Evolutionary conservation across 2,888 invertebrate genomes (phyloP).

Genomic region (Ichneumon xanthorius): DNA sequence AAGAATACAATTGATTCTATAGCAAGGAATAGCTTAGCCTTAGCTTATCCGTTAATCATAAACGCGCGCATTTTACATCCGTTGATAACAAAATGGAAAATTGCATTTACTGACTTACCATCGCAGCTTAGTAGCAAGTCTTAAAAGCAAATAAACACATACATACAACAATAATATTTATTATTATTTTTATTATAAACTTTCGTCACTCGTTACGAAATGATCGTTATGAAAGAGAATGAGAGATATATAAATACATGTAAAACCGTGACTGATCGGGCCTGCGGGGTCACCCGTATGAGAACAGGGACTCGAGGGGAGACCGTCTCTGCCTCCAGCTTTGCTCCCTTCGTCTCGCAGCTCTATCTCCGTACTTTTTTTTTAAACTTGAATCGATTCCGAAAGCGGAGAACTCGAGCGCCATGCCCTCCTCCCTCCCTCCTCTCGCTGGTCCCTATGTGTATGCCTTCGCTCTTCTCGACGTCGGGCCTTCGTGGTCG

Average conservation of each 20-base stretch:
- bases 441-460: slow-evolving; percentile 30
- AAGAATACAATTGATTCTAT: too few species aligned
- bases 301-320: slow-evolving; percentile 56
- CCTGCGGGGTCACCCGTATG: slow-evolving; percentile 53
- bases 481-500: slow-evolving; percentile 60
- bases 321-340: slow-evolving; percentile 47
- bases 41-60: too few species aligned
- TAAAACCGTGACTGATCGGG: slow-evolving; percentile 63
- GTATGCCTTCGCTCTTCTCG: slow-evolving; percentile 36
- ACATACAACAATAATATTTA: too few species aligned
- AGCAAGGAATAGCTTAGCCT: too few species aligned
- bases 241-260: slow-evolving; percentile 42
- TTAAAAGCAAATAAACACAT: neutral
- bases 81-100: too few species aligned
- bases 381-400: slow-evolving; percentile 57
- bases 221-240: too few species aligned
- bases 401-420: slow-evolving; percentile 58
- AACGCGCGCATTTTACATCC: too few species aligned
- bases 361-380: neutral
- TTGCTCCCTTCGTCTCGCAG: slow-evolving; percentile 15
- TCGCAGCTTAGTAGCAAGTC: neutral
- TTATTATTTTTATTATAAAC: neutral
- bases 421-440: slow-evolving; percentile 59
- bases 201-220: too few species aligned
- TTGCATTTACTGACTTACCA: too few species aligned